Percentiles rank a stretch among this genome's conserved stretches.
Evolutionary conservation across 1,140 invertebrate genomes (phyloP).

Genomic region (Ips nitidus): DNA sequence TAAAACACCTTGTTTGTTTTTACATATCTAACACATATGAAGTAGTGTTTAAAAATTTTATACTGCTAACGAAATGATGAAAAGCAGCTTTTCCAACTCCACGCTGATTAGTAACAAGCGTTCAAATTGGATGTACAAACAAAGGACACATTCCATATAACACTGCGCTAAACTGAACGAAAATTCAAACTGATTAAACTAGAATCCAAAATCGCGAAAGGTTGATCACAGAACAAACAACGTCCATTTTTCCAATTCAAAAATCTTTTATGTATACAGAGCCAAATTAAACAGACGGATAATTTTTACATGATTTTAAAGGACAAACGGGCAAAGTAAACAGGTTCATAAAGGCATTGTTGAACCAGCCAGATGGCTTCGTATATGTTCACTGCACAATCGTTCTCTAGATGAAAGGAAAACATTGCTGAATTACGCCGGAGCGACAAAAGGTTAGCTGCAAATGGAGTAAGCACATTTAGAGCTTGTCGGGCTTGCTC

Average conservation of each 20-base stretch:
- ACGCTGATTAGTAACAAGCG: too few relatives aligned
- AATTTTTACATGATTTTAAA: slow-evolving; percentile 29
- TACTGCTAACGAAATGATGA: too few relatives aligned
- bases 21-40: background rate
- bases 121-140: background rate
- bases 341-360: slow-evolving; percentile 13
- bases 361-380: slow-evolving; percentile 21
- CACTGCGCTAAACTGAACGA: background rate
- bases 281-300: slow-evolving; percentile 27
- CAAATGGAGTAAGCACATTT: slow-evolving; percentile 11
- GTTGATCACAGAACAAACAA: slow-evolving; percentile 1
- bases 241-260: slow-evolving; percentile 21
- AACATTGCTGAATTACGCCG: slow-evolving; percentile 16
- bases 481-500: slow-evolving; percentile 1
- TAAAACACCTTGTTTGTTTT: slow-evolving; percentile 39
- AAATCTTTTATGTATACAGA: slow-evolving; percentile 27
- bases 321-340: slow-evolving; percentile 23
- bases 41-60: too few relatives aligned
- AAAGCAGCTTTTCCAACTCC: too few relatives aligned
- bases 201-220: slow-evolving; percentile 1
- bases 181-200: slow-evolving; percentile 4
- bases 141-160: background rate
- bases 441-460: slow-evolving; percentile 9
- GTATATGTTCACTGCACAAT: slow-evolving; percentile 21
- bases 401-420: slow-evolving; percentile 24